Evolutionary conservation across 2,797 vertebrate species (phyloP).

Genomic region (Rhinogobio ventralis): DNA sequence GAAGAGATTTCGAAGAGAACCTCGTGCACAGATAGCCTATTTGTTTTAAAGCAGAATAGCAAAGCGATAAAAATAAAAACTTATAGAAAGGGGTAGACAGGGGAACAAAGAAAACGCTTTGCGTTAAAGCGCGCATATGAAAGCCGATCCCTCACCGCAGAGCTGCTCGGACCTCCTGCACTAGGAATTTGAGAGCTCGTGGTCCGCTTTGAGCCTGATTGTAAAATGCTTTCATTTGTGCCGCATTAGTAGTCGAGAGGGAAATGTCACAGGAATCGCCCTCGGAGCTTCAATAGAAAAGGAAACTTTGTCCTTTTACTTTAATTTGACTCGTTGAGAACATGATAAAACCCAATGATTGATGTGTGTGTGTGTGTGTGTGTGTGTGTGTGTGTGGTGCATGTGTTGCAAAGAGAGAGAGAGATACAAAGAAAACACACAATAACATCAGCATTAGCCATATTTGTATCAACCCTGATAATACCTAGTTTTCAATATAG

Average conservation of each 20-base stretch:
- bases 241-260: conserved; percentile 23
- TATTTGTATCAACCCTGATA: conserved; percentile 12
- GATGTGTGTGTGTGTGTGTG: not conserved
- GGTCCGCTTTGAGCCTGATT: conserved; percentile 73
- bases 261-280: conserved; percentile 1
- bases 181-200: conserved; percentile 73
- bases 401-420: not conserved
- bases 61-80: conserved; percentile 21
- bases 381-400: not conserved
- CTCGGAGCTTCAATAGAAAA: conserved; percentile 5
- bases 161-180: conserved; percentile 72
- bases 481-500: not conserved
- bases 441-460: not conserved
- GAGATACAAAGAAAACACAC: not conserved
- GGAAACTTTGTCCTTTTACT: not conserved
- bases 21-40: not conserved
- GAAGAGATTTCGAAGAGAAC: not conserved
- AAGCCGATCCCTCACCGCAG: conserved; percentile 73
- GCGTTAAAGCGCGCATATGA: conserved; percentile 72
- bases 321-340: conserved; percentile 26
- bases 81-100: not conserved
- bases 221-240: conserved; percentile 73
- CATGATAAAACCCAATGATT: conserved; percentile 5
- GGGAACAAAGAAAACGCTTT: conserved; percentile 75
- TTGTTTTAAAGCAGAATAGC: not conserved